A percentile compares a stretch with the other conserved stretches of the same genome.
Conservation (phyloP, 1,140 invertebrate species). For the Drosophila ananassae region DNA sequence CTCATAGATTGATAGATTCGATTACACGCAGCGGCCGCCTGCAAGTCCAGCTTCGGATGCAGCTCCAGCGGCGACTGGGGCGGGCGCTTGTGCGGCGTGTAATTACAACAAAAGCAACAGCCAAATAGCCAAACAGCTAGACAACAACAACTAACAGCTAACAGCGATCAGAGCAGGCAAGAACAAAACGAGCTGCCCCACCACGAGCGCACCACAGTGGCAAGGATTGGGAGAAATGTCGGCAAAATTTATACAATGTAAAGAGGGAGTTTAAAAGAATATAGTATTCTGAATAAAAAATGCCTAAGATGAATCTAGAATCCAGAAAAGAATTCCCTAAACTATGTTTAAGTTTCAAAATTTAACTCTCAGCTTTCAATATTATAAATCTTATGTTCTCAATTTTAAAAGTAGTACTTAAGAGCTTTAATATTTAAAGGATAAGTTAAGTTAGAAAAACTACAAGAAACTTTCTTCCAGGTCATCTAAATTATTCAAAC, state of each 20-base stretch:
- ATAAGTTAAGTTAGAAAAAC: too few relatives aligned
- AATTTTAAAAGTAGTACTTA: too few relatives aligned
- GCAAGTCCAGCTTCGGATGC: slow-evolving; percentile 13
- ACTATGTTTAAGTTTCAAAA: too few relatives aligned
- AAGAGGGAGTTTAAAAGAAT: too few relatives aligned
- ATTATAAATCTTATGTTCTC: too few relatives aligned
- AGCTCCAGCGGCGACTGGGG: slow-evolving; percentile 34
- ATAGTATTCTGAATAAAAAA: too few relatives aligned
- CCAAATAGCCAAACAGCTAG: not conserved
- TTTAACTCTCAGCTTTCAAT: too few relatives aligned
- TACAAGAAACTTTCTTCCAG: too few relatives aligned
- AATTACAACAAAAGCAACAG: slow-evolving; percentile 68
- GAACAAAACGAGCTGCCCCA: slow-evolving; percentile 70
- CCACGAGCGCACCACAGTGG: slow-evolving; percentile 36
- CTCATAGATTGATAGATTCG: slow-evolving; percentile 83
- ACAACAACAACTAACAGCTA: slow-evolving; percentile 44
- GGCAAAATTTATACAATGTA: not conserved
- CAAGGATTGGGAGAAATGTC: not conserved
- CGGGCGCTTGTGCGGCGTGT: slow-evolving; percentile 44
- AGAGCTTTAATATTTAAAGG: too few relatives aligned
- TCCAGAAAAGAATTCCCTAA: too few relatives aligned
- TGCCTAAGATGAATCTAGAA: too few relatives aligned
- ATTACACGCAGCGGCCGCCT: slow-evolving; percentile 70
- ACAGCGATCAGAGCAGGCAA: slow-evolving; percentile 58
- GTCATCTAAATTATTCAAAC: not conserved